phyloP scores from a whole-genome alignment of 2,113 vertebrate species.

The Psilopsiagon aymara region DNA sequence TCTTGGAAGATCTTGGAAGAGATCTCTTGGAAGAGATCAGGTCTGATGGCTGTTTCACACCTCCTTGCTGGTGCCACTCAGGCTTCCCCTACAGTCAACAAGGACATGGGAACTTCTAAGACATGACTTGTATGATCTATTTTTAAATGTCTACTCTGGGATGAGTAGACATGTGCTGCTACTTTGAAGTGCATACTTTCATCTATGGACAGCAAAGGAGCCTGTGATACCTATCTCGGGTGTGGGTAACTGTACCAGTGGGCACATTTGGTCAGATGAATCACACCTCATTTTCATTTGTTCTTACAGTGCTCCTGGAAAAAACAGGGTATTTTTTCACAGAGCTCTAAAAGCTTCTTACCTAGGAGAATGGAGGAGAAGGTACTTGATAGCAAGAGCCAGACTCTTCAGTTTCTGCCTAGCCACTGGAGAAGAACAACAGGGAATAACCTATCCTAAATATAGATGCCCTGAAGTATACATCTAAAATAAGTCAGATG shows the following conservation, averaged over 20 bases:
- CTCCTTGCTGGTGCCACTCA: background rate
- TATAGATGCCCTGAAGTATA: background rate
- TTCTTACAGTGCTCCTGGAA: background rate
- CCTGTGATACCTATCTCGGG: background rate
- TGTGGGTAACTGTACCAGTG: background rate
- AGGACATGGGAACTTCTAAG: background rate
- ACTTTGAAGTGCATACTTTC: background rate
- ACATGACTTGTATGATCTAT: background rate
- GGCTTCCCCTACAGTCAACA: background rate
- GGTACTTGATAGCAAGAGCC: background rate
- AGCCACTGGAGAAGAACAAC: background rate
- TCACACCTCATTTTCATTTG: background rate
- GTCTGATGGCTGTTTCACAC: background rate
- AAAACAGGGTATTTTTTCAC: background rate
- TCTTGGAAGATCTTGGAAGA: too few species aligned
- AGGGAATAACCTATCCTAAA: background rate
- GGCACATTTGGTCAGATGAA: background rate
- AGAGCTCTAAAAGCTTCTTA: background rate
- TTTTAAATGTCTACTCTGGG: background rate
- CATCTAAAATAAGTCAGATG: background rate
- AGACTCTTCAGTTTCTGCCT: background rate
- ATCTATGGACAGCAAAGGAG: background rate
- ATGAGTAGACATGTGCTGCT: background rate
- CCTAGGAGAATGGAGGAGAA: background rate
- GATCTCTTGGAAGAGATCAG: background rate